Conservation (phyloP, 2,113 vertebrate genomes). For the Nibea coibor region DNA sequence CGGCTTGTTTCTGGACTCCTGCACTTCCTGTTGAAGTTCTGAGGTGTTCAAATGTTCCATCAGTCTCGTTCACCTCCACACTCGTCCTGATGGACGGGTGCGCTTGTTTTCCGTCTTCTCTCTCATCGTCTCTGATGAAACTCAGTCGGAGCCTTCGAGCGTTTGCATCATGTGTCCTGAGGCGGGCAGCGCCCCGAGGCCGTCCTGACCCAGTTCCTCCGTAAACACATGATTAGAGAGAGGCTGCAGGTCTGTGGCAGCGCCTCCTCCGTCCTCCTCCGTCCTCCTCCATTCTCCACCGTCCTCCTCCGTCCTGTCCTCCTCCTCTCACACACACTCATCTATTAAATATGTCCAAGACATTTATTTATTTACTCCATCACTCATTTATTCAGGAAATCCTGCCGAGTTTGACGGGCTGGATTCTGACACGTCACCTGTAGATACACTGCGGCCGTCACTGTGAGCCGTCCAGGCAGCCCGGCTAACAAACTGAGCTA, state of each 20-base stretch:
- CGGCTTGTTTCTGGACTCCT: not conserved
- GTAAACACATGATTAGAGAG: not conserved
- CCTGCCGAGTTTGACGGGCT: too few relatives aligned
- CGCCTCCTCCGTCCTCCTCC: not conserved
- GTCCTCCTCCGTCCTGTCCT: constrained; percentile 1
- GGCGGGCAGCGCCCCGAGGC: constrained; percentile 3
- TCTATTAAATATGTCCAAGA: not conserved
- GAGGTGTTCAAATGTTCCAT: not conserved
- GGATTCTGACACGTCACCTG: too few relatives aligned
- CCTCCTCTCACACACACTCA: not conserved
- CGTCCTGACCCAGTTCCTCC: constrained; percentile 41
- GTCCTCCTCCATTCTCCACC: not conserved
- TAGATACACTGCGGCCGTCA: too few relatives aligned
- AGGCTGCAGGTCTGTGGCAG: not conserved
- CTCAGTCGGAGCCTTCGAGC: not conserved
- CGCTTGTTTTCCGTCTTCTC: not conserved
- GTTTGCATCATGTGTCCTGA: not conserved
- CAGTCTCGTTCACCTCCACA: not conserved
- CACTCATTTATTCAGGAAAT: not conserved
- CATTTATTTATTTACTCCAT: not conserved
- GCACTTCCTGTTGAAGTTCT: constrained; percentile 5
- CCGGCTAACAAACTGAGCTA: too few relatives aligned
- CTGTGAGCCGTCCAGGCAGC: too few relatives aligned
- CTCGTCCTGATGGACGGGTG: rapidly evolving
- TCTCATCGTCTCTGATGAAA: not conserved